Evolutionary conservation across 2,888 invertebrate species (phyloP).

Genomic region (Serrognathus titanus): DNA sequence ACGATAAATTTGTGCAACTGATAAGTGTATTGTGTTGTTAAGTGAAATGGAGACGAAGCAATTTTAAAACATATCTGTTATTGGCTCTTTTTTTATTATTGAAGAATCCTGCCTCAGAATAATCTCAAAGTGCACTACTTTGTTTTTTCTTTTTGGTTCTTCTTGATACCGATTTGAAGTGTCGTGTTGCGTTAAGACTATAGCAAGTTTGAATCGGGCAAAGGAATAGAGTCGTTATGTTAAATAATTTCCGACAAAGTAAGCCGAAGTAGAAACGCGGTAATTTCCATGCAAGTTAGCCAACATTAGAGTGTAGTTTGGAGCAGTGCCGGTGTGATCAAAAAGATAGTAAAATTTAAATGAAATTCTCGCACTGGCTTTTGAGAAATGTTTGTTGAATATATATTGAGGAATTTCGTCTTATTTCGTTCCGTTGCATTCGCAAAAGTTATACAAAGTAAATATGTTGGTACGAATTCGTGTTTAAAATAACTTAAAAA

Average conservation of each 20-base stretch:
- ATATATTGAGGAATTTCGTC: conserved; percentile 24
- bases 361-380: conserved; percentile 27
- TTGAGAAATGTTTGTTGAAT: conserved; percentile 26
- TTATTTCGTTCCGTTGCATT: neutral
- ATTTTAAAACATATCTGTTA: too few species aligned
- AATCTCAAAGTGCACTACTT: too few species aligned
- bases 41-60: too few species aligned
- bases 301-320: conserved; percentile 27
- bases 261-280: conserved; percentile 14
- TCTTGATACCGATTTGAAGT: neutral
- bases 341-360: conserved; percentile 28
- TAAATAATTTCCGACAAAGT: neutral
- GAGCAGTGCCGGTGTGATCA: conserved; percentile 27
- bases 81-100: too few species aligned
- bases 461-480: too few species aligned
- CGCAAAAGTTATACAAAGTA: too few species aligned
- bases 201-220: neutral
- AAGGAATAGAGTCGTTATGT: conserved; percentile 9
- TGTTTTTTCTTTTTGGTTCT: too few species aligned
- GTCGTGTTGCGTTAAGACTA: neutral
- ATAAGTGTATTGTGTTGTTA: too few species aligned
- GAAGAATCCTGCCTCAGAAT: too few species aligned
- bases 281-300: conserved; percentile 31
- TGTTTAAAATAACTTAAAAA: too few species aligned
- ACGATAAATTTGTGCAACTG: too few species aligned